Evolutionary conservation across 2,113 vertebrate genomes (phyloP).

Genomic region (Scalopus aquaticus): DNA sequence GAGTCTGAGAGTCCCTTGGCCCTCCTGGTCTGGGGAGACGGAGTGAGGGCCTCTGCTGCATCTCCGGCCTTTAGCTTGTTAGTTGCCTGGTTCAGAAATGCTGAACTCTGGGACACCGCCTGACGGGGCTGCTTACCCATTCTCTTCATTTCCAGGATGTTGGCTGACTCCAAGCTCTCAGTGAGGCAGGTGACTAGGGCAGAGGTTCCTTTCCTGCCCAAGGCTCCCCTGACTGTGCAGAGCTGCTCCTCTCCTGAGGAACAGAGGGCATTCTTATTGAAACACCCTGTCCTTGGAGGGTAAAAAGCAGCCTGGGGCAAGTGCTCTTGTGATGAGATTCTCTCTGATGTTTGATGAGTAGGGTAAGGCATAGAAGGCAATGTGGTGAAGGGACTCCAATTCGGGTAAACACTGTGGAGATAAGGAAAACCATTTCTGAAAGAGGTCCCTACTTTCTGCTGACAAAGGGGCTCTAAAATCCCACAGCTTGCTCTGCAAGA

Average conservation of each 20-base stretch:
- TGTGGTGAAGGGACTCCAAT: conserved; percentile 84
- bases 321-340: conserved; percentile 84
- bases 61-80: conserved; percentile 68
- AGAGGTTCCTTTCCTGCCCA: background rate
- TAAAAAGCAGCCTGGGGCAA: conserved; percentile 76
- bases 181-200: background rate
- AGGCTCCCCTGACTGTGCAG: background rate
- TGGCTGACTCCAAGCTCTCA: background rate
- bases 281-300: background rate
- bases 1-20: conserved; percentile 68
- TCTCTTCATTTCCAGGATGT: conserved; percentile 64
- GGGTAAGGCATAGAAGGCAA: conserved; percentile 71
- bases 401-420: conserved; percentile 87
- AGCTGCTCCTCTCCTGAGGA: conserved; percentile 69
- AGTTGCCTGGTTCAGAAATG: conserved; percentile 57
- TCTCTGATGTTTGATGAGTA: conserved; percentile 78
- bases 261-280: conserved; percentile 80
- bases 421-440: conserved; percentile 61
- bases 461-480: background rate
- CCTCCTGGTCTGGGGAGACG: conserved; percentile 73
- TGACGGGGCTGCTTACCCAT: conserved; percentile 41
- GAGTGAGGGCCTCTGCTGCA: conserved; percentile 65
- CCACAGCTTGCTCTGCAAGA: background rate
- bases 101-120: conserved; percentile 63
- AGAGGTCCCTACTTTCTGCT: background rate